Base-by-base conservation (phyloP, 2,888 invertebrate species). In the Drosophila parthenogenetica region DNA sequence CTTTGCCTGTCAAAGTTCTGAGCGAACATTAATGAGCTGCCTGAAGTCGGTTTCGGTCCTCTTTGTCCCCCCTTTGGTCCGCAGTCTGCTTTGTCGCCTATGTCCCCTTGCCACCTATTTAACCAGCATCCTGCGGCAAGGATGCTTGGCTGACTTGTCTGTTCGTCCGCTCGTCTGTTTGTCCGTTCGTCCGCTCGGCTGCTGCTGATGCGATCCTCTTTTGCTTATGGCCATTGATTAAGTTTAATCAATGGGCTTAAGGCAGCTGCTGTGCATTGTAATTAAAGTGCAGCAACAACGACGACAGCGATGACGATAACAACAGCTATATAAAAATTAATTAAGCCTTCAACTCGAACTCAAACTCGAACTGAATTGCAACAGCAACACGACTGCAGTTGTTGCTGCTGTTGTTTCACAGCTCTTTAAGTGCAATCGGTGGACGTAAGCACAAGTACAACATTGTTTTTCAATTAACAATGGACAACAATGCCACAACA, bases 401-500 rank as follows among this genome's bases (percentile, higher is more conserved):
- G 58, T 60, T 59, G 62, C 22, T 54, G 42, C 5, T 61, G 74
- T 19, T 46, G 61, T 35, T 80, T 86, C 77, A 67, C 87, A 81
- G 81, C 75, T 81, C 81, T 87, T 88, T 68, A 83, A 86, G 72
- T 81, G 79, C 87, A 71, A 70, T 62, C 59, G 50, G 75, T 59
- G 61, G 61, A 67, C 54, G 65, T 48, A 61, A 70, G 62, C 64
- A 39, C 51, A 63, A 59, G 71, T 69, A 85, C 87, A 82, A 87
- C 90, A 88, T 89, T 87, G 89, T 90, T 90, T 89, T 90, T 89
- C 88, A 88, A 88, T 88, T 88, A 88, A 90, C 88, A 82, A 82
- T 85, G 82, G 80, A 77, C 89, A 85, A 84, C 89, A 85, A 88
- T 78, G 89, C 83, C 87, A 50, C 84, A 85, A 79, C 87, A 89